phyloP scores from a whole-genome alignment of 1,140 invertebrate genomes.

The Leptopilina boulardi region DNA sequence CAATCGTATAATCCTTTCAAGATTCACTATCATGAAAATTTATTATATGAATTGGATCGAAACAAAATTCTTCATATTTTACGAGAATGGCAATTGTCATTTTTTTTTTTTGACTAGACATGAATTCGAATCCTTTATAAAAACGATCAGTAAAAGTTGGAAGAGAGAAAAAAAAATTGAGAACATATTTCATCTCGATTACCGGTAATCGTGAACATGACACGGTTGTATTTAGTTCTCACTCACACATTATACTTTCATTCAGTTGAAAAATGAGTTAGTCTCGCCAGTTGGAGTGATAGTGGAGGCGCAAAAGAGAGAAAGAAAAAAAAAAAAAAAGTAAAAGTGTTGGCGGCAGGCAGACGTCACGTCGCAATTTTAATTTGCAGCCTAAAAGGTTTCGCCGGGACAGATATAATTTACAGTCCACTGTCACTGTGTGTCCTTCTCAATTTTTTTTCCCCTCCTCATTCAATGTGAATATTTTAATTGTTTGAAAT shows the following conservation, averaged over 20 bases:
- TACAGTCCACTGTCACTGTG: constrained; percentile 14
- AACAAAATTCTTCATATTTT: background rate
- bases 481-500: constrained; percentile 31
- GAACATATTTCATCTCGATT: constrained; percentile 11
- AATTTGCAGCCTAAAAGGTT: constrained; percentile 31
- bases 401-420: constrained; percentile 24
- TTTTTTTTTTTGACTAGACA: background rate
- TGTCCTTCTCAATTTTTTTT: constrained; percentile 20
- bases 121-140: background rate
- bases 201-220: constrained; percentile 21
- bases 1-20: background rate
- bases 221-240: constrained; percentile 1
- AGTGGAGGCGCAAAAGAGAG: constrained; percentile 1
- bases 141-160: background rate
- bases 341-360: constrained; percentile 23
- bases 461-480: background rate
- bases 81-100: background rate
- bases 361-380: constrained; percentile 33
- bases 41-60: background rate
- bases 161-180: constrained; percentile 7
- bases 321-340: background rate
- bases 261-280: constrained; percentile 17
- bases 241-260: constrained; percentile 33
- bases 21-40: background rate
- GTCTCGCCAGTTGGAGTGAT: constrained; percentile 21